Evolutionary conservation across 2,797 vertebrate genomes (phyloP).

Genomic region (Chlorospingus flavigularis): DNA sequence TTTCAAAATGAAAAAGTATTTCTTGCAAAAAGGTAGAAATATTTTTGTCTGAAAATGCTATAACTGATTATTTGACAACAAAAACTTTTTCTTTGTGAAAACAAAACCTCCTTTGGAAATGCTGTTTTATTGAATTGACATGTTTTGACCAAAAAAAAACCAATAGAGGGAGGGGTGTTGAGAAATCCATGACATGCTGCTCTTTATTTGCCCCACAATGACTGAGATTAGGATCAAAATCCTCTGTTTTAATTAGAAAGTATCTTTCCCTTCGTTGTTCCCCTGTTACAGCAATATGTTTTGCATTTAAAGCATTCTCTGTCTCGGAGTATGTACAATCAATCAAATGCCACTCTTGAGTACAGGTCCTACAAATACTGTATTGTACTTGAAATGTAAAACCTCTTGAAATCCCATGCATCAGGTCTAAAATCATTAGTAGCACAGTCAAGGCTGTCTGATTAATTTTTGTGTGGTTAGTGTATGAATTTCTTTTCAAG

Average conservation of each 20-base stretch:
- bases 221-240: conserved; percentile 26
- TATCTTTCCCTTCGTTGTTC: conserved; percentile 33
- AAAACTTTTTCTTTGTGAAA: not conserved
- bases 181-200: not conserved
- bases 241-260: conserved; percentile 39
- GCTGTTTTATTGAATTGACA: not conserved
- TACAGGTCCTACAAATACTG: conserved; percentile 6
- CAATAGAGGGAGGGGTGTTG: not conserved
- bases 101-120: not conserved
- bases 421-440: conserved; percentile 26
- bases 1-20: not conserved
- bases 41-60: not conserved
- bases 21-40: not conserved
- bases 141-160: not conserved
- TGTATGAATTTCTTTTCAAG: not conserved
- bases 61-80: not conserved
- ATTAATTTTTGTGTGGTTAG: conserved; percentile 25
- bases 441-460: not conserved
- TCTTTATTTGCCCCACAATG: conserved; percentile 1
- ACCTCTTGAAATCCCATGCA: conserved; percentile 6
- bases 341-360: conserved; percentile 44
- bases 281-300: conserved; percentile 4
- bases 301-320: conserved; percentile 39
- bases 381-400: conserved; percentile 27
- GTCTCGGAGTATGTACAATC: not conserved